Percentiles rank a stretch among this genome's conserved stretches.
Evolutionary conservation across 2,888 invertebrate genomes (phyloP).

Genomic region (Macaria notata): DNA sequence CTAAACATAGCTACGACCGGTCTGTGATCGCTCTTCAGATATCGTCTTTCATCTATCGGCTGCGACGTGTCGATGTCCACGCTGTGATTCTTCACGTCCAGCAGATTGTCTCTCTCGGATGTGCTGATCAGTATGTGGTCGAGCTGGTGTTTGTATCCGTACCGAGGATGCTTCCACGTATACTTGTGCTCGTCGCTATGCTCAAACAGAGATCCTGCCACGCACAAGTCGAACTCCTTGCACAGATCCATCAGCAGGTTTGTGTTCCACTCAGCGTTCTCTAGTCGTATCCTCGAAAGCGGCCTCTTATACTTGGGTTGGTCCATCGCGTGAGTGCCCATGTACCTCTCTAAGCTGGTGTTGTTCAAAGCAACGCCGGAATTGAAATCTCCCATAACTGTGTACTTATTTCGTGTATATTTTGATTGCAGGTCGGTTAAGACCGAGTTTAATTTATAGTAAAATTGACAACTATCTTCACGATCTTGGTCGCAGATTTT

Average conservation of each 20-base stretch:
- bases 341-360: background rate
- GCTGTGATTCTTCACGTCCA: background rate
- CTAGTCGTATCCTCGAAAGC: background rate
- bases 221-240: background rate
- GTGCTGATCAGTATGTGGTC: background rate
- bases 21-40: background rate
- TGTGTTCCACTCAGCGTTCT: background rate
- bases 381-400: slow-evolving; percentile 4
- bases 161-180: background rate
- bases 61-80: background rate
- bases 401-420: background rate
- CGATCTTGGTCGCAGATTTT: background rate
- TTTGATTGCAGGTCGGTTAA: background rate
- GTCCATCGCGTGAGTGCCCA: slow-evolving; percentile 3
- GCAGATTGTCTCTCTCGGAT: background rate
- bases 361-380: background rate
- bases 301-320: no score
- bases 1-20: background rate
- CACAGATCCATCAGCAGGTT: background rate
- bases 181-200: background rate
- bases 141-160: background rate
- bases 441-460: background rate
- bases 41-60: background rate
- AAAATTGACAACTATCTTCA: background rate
- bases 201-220: background rate